Evolutionary conservation across 2,113 vertebrate genomes (phyloP), one percentile per base, ranked within the genome.

Genomic region (Leuciscus idus): DNA sequence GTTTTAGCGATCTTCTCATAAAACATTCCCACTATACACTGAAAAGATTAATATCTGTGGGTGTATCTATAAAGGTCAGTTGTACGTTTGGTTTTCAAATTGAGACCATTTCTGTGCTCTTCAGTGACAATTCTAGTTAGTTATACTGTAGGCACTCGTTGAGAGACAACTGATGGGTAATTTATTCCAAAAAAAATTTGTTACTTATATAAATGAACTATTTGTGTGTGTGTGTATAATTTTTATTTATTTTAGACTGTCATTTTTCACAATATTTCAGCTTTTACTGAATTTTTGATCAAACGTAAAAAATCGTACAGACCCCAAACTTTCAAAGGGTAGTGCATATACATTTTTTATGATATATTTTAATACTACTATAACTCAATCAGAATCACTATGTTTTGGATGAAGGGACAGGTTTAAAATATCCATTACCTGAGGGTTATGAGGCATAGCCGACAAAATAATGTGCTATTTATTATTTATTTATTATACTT

Each of bases 21-120:
- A 79, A 39, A 80, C 57, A 80, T 21, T 61, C 36, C 23, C 23
- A 62, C 17, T 23, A 36, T 23, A 48, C 36, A n/a, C 13, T 77
- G 17, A 52, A 55, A 77, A 55, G 75, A 77, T 77, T 55, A 55
- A 77, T 77, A 52, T 55, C n/a, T 52, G 74, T 52, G 48, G 77
- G 23, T 59, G 21, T 62, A 43, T 80, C 6, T 80, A 62, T 80
- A 61, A 59, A 52, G 48, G 13, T 77, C 12, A 48, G 15, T 19
- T 50, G 43, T 30, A 59, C 2, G 6, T 30, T 50, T 15, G n/a
- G 8, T 28, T 50, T 50, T 50, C 13, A 30, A 76, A 52, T 30
- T 4, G 15, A 30, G 48, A 76, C 26, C 6, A 76, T 48, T 10
- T 76, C 9, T 48, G 72, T 46, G 23, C 39, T 74, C 36, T 26